phyloP scores from a whole-genome alignment of 2,797 vertebrate species.

The Microhierax caerulescens region DNA sequence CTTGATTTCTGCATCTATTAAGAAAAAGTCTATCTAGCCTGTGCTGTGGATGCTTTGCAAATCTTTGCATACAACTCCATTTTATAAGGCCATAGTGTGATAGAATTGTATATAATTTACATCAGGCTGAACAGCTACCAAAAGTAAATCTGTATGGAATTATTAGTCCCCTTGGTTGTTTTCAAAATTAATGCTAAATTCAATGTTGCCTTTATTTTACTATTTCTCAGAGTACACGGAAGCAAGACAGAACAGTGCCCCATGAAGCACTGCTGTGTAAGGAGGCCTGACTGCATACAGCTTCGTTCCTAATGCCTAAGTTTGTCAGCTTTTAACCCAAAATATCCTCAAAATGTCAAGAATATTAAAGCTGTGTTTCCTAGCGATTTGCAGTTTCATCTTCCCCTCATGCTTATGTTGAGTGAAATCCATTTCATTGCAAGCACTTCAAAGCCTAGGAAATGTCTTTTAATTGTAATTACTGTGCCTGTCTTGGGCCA shows the following conservation, averaged over 20 bases:
- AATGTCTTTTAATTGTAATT: neutral
- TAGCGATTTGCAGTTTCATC: neutral
- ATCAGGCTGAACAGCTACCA: neutral
- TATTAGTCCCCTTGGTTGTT: neutral
- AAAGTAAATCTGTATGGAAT: neutral
- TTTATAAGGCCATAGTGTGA: neutral
- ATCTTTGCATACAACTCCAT: constrained; percentile 22
- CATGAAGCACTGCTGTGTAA: neutral
- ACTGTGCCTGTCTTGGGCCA: neutral
- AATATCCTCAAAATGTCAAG: neutral
- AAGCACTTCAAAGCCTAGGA: neutral
- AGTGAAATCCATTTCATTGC: neutral
- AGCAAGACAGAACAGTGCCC: neutral
- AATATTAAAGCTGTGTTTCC: neutral
- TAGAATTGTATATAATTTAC: neutral
- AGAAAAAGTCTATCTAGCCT: neutral
- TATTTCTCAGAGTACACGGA: neutral
- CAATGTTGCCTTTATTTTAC: neutral
- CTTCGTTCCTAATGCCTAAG: neutral
- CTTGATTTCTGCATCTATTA: constrained; percentile 58
- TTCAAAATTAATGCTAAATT: neutral
- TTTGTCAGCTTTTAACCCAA: neutral
- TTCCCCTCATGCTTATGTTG: neutral
- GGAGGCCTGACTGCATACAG: neutral
- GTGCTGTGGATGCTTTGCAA: neutral